Evolutionary conservation across 1,140 invertebrate genomes (phyloP).

Genomic region (Cotesia typhae): DNA sequence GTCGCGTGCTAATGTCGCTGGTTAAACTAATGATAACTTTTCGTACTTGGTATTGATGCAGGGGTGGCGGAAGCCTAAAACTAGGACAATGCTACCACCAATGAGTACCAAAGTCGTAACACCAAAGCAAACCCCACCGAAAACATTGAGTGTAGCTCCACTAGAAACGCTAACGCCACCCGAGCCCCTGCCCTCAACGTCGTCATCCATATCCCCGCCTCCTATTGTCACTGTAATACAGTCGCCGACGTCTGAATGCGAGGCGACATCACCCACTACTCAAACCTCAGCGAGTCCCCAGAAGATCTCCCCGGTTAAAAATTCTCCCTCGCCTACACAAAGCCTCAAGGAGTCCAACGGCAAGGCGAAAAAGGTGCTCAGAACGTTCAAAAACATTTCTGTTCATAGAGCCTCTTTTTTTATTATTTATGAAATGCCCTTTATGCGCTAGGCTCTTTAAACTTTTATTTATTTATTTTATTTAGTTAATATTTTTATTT

Average conservation of each 20-base stretch:
- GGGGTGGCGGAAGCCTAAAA: conserved; percentile 81
- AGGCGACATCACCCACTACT: conserved; percentile 58
- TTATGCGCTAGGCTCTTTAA: neutral
- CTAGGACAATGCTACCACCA: conserved; percentile 75
- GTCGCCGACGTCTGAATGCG: conserved; percentile 57
- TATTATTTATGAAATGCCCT: neutral
- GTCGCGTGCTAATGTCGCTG: conserved; percentile 26
- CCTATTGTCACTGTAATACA: conserved; percentile 64
- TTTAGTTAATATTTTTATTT: neutral
- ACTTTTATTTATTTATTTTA: conserved; percentile 13
- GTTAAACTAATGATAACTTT: conserved; percentile 26
- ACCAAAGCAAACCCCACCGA: conserved; percentile 67
- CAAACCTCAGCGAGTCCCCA: conserved; percentile 61
- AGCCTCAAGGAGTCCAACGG: conserved; percentile 69
- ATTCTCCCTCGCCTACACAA: conserved; percentile 67
- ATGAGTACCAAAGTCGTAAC: conserved; percentile 65
- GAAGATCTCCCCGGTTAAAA: conserved; percentile 62
- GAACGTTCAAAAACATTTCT: conserved; percentile 24
- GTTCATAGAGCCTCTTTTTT: conserved; percentile 24
- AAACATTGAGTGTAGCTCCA: conserved; percentile 59
- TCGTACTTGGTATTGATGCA: conserved; percentile 63
- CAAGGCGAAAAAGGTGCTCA: conserved; percentile 72
- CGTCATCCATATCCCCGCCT: conserved; percentile 63
- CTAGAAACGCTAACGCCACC: conserved; percentile 63
- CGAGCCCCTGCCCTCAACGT: conserved; percentile 66